Evolutionary conservation across 2,888 invertebrate genomes (phyloP).

Genomic region (Ischnura elegans): DNA sequence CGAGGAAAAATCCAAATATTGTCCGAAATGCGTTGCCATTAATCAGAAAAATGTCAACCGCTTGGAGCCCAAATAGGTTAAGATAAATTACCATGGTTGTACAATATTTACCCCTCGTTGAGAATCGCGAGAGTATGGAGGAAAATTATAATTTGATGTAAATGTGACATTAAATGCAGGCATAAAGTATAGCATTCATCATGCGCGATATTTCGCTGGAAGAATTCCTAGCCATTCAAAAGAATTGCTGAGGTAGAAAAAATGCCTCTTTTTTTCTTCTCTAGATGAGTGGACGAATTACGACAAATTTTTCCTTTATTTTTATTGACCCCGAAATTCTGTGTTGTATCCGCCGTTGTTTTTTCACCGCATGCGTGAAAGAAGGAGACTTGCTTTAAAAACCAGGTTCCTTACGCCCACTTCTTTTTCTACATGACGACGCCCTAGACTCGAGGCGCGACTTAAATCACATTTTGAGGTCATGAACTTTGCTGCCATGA

Average conservation of each 20-base stretch:
- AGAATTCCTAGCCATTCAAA: not conserved
- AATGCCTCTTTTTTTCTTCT: not conserved
- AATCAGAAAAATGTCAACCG: too few species aligned
- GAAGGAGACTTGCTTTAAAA: not conserved
- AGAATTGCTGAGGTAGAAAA: not conserved
- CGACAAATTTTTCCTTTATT: not conserved
- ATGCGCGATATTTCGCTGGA: not conserved
- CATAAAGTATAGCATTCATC: not conserved
- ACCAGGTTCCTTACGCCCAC: not conserved
- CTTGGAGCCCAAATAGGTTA: too few species aligned
- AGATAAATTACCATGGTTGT: too few species aligned
- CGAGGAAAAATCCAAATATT: too few species aligned
- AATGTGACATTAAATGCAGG: too few species aligned
- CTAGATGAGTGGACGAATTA: not conserved
- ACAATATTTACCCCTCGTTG: too few species aligned
- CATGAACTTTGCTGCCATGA: not conserved
- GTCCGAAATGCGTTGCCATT: too few species aligned
- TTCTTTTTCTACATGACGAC: not conserved
- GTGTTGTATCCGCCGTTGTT: not conserved
- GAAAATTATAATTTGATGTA: too few species aligned
- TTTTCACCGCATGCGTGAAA: not conserved
- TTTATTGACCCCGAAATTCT: not conserved
- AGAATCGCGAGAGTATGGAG: too few species aligned
- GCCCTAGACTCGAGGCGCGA: not conserved
- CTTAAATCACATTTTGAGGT: not conserved